Conservation (phyloP, 2,888 invertebrate species). For the Papilio elwesi region DNA sequence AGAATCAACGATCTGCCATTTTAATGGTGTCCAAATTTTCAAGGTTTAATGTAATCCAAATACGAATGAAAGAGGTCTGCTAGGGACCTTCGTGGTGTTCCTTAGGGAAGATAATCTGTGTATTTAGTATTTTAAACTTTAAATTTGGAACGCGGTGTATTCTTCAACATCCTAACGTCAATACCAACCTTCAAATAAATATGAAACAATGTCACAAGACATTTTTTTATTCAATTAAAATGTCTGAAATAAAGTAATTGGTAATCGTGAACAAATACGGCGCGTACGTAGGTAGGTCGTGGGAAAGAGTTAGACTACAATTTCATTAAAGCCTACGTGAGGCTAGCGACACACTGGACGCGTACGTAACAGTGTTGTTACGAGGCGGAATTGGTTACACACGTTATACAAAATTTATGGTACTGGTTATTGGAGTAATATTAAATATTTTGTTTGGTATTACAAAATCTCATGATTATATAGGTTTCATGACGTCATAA, state of each 20-base stretch:
- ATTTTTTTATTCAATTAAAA: background rate
- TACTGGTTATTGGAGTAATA: background rate
- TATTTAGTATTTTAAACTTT: background rate
- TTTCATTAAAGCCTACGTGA: conserved; percentile 14
- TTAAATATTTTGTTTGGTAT: too few relatives aligned
- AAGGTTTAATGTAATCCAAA: too few relatives aligned
- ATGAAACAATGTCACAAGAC: conserved; percentile 3
- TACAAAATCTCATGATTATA: too few relatives aligned
- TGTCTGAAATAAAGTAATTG: background rate
- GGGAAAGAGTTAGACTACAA: conserved; percentile 26
- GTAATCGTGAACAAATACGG: conserved; percentile 20
- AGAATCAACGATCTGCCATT: too few relatives aligned
- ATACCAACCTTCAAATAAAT: background rate
- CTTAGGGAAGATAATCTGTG: too few relatives aligned
- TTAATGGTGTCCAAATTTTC: too few relatives aligned
- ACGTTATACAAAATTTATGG: conserved; percentile 2
- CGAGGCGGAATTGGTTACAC: background rate
- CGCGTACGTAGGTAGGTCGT: conserved; percentile 23
- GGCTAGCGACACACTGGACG: conserved; percentile 17
- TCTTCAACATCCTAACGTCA: background rate
- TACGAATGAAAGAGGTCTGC: too few relatives aligned
- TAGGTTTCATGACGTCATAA: background rate
- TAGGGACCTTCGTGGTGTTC: too few relatives aligned
- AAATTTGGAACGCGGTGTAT: background rate
- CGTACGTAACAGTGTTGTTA: conserved; percentile 8